phyloP scores from a whole-genome alignment of 2,888 invertebrate genomes.

The Melinopterus prodromus region DNA sequence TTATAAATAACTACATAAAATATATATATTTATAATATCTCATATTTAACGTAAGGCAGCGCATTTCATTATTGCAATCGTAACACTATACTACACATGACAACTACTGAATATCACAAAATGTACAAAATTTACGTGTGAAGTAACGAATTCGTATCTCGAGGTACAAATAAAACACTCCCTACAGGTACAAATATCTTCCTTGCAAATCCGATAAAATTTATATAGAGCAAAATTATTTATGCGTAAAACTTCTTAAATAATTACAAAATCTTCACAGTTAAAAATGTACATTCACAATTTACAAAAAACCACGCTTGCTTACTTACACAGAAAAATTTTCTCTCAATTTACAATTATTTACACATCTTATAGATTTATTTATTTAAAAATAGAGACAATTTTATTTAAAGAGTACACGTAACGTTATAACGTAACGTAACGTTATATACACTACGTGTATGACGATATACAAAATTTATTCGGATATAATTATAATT shows the following conservation, averaged over 20 bases:
- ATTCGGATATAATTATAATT: not conserved
- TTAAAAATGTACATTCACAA: not conserved
- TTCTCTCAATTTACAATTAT: not conserved
- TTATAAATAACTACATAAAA: conserved; percentile 40
- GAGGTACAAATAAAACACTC: not conserved
- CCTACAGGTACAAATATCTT: not conserved
- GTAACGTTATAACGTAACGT: not conserved
- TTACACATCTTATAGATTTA: not conserved
- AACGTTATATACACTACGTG: not conserved
- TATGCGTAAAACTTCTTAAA: not conserved
- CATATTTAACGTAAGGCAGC: conserved; percentile 48
- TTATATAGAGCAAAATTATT: not conserved
- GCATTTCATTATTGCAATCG: conserved; percentile 48
- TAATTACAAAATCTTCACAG: conserved; percentile 4
- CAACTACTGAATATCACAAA: conserved; percentile 34
- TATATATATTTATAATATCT: conserved; percentile 44
- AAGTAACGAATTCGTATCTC: not conserved
- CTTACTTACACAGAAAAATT: not conserved
- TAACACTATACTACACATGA: conserved; percentile 39
- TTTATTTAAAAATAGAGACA: not conserved
- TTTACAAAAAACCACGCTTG: not conserved
- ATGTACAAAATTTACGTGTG: conserved; percentile 33
- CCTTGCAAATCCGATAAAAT: not conserved
- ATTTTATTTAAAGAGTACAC: not conserved
- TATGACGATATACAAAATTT: not conserved